Percentiles rank a stretch among this genome's conserved stretches.
Evolutionary conservation across 2,113 vertebrate species (phyloP).

Genomic region (Triplophysa siluroides): DNA sequence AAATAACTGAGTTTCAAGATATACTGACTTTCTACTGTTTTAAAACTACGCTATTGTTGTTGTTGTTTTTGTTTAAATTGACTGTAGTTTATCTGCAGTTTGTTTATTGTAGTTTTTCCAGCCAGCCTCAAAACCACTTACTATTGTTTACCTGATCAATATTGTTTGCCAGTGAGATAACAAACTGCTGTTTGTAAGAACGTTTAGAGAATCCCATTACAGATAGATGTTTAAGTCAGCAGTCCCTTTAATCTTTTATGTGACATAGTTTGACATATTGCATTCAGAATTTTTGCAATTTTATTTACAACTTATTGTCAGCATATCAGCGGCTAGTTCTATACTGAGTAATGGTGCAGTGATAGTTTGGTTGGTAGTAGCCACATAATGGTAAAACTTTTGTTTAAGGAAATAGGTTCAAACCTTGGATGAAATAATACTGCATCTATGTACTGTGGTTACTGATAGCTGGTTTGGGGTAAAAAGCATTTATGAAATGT

Average conservation of each 20-base stretch:
- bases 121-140: constrained; percentile 1
- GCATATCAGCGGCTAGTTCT: neutral
- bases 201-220: neutral
- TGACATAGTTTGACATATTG: neutral
- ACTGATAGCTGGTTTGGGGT: neutral
- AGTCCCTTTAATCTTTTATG: neutral
- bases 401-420: neutral
- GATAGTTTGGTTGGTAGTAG: neutral
- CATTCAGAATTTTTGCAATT: neutral
- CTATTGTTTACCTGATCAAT: constrained; percentile 24
- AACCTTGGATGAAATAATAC: neutral
- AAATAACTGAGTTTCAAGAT: constrained; percentile 51
- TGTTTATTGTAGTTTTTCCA: neutral
- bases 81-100: constrained; percentile 4
- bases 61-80: neutral
- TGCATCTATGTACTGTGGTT: neutral
- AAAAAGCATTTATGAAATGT: neutral
- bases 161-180: constrained; percentile 10
- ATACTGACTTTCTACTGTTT: neutral
- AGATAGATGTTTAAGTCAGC: neutral
- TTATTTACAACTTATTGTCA: neutral
- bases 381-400: neutral
- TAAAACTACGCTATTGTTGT: neutral
- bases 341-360: neutral
- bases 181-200: neutral